A percentile compares a stretch with the other conserved stretches of the same genome.
phyloP scores from a whole-genome alignment of 2,888 invertebrate genomes.

The Elmis aenea region DNA sequence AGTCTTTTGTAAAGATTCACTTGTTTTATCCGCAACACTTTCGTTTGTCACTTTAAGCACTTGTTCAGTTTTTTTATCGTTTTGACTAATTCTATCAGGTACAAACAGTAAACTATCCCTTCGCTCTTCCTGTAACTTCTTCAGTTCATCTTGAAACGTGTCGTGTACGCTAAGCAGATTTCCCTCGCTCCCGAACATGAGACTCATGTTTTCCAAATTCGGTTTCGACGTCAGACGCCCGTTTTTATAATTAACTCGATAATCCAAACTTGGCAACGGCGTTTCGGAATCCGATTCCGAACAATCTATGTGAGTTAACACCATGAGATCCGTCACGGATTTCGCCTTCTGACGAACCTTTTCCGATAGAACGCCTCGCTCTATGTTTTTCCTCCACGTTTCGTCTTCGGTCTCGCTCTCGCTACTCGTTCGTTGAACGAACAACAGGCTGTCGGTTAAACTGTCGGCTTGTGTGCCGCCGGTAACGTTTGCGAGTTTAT shows the following conservation, averaged over 20 bases:
- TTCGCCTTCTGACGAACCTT: slow-evolving; percentile 62
- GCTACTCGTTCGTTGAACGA: slow-evolving; percentile 42
- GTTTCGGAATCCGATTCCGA: slow-evolving; percentile 57
- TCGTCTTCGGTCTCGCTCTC: slow-evolving; percentile 62
- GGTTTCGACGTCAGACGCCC: slow-evolving; percentile 41
- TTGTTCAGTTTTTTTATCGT: slow-evolving; percentile 13
- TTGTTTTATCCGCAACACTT: background rate
- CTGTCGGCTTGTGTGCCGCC: slow-evolving; percentile 29
- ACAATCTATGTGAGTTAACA: slow-evolving; percentile 60
- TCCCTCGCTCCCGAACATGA: slow-evolving; percentile 53
- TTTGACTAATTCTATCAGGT: slow-evolving; percentile 40
- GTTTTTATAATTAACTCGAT: slow-evolving; percentile 41
- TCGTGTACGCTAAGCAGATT: slow-evolving; percentile 52
- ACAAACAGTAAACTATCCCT: slow-evolving; percentile 46
- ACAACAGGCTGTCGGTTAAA: slow-evolving; percentile 31
- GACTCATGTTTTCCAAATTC: slow-evolving; percentile 37
- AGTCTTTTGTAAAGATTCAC: background rate
- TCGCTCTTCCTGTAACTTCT: slow-evolving; percentile 47
- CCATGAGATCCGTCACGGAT: slow-evolving; percentile 63
- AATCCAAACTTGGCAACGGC: slow-evolving; percentile 43
- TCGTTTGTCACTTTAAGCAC: background rate
- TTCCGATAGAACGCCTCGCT: slow-evolving; percentile 55
- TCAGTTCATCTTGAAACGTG: slow-evolving; percentile 53
- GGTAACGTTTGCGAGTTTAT: slow-evolving; percentile 8
- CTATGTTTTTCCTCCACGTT: slow-evolving; percentile 56